Conservation (phyloP, 2,113 vertebrate genomes). For the Anthoscopus minutus region DNA sequence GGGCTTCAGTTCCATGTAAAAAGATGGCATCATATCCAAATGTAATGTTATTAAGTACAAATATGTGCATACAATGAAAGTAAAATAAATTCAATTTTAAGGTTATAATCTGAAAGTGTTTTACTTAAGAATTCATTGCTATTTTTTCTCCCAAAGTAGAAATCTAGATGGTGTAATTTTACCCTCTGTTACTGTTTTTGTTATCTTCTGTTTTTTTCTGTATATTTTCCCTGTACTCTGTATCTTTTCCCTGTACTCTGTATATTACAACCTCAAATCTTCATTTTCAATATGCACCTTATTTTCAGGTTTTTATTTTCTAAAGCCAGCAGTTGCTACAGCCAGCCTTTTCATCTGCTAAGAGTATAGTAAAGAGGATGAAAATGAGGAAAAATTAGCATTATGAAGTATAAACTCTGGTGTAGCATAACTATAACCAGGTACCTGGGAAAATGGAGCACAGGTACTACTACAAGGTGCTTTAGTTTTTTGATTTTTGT, state of each 20-base stretch:
- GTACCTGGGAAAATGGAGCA: not conserved
- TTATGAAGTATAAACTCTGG: not conserved
- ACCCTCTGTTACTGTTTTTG: not conserved
- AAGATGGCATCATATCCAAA: not conserved
- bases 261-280: not conserved
- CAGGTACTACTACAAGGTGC: not conserved
- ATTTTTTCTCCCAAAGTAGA: not conserved
- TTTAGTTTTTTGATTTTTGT: not conserved
- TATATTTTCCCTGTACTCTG: not conserved
- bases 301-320: not conserved
- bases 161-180: not conserved
- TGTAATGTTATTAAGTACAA: not conserved
- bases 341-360: not conserved
- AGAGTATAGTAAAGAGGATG: not conserved
- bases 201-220: not conserved
- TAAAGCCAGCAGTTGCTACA: not conserved
- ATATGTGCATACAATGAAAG: not conserved
- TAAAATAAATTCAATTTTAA: not conserved
- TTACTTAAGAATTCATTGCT: not conserved
- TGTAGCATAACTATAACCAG: not conserved
- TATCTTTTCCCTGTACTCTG: not conserved
- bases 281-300: not conserved
- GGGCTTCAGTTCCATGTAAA: not conserved
- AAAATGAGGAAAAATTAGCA: not conserved
- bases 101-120: not conserved